Evolutionary conservation across 2,888 invertebrate genomes (phyloP).

Genomic region (Drosophila meridiana): DNA sequence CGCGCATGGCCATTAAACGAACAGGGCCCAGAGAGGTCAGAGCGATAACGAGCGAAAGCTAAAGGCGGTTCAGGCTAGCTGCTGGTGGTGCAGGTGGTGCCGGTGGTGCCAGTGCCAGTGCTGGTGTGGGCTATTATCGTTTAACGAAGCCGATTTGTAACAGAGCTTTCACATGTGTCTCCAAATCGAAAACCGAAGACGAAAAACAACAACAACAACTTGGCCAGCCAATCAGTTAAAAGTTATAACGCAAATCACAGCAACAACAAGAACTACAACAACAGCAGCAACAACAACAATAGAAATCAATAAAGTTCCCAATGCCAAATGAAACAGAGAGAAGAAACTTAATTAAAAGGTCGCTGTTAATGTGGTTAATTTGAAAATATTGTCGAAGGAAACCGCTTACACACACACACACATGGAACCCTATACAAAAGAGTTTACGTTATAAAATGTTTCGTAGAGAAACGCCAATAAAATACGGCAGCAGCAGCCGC

Average conservation of each 20-base stretch:
- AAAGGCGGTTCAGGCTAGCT: constrained; percentile 57
- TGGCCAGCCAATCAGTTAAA: constrained; percentile 64
- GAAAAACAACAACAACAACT: constrained; percentile 14
- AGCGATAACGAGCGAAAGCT: constrained; percentile 80
- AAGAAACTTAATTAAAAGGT: constrained; percentile 80
- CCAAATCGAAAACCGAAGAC: constrained; percentile 44
- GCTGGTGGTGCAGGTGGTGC: constrained; percentile 29
- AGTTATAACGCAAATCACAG: constrained; percentile 55
- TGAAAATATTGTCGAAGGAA: constrained; percentile 80
- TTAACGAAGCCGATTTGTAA: constrained; percentile 77
- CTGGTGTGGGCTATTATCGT: constrained; percentile 60
- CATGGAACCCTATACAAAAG: constrained; percentile 51
- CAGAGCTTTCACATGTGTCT: constrained; percentile 76
- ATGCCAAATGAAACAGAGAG: constrained; percentile 63
- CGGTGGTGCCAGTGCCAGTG: constrained; percentile 12
- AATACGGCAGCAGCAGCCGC: constrained; percentile 66
- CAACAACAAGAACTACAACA: constrained; percentile 35
- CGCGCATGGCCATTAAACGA: constrained; percentile 61
- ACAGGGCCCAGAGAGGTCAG: constrained; percentile 70
- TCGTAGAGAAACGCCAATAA: constrained; percentile 75
- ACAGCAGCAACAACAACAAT: constrained; percentile 31
- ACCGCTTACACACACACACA: constrained; percentile 59
- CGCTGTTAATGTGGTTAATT: constrained; percentile 79
- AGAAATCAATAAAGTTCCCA: constrained; percentile 80
- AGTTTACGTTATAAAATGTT: constrained; percentile 59